Percentiles rank a stretch among this genome's conserved stretches.
phyloP scores from a whole-genome alignment of 2,113 vertebrate species.

The Hucho hucho region DNA sequence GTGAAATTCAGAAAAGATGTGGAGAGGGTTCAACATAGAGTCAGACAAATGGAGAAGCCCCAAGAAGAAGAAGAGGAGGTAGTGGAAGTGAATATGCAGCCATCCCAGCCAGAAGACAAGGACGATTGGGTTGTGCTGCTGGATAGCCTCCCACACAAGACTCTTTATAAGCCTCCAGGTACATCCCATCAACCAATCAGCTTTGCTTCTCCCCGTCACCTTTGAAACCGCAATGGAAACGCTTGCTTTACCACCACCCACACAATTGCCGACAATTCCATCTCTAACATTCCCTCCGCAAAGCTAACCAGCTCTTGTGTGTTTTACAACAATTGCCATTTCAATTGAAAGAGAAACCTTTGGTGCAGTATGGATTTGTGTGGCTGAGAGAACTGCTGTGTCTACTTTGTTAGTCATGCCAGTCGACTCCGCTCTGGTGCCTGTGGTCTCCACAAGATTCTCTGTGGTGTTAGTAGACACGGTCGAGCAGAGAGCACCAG shows the following conservation, averaged over 20 bases:
- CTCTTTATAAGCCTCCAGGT: conserved; percentile 57
- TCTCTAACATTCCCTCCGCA: neutral
- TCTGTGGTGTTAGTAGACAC: conserved; percentile 8
- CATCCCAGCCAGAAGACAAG: neutral
- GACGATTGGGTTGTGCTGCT: conserved; percentile 61
- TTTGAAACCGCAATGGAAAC: neutral
- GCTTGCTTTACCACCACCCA: conserved; percentile 1
- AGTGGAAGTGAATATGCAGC: neutral
- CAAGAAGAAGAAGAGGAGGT: conserved; percentile 1
- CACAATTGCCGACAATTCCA: neutral
- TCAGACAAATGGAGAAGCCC: too few relatives aligned
- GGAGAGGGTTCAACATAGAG: too few relatives aligned
- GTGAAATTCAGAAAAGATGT: too few relatives aligned
- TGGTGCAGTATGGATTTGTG: neutral
- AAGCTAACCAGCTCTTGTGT: neutral
- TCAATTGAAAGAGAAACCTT: neutral
- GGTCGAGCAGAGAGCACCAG: neutral
- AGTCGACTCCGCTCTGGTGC: neutral
- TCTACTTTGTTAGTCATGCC: neutral
- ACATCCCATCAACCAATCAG: conserved; percentile 20
- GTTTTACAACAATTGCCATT: neutral
- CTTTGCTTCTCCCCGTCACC: neutral
- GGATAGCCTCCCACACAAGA: conserved; percentile 38
- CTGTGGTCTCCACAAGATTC: neutral
- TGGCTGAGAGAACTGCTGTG: neutral